Evolutionary conservation across 1,140 invertebrate genomes (phyloP).

Genomic region (Scaptomyza montana): DNA sequence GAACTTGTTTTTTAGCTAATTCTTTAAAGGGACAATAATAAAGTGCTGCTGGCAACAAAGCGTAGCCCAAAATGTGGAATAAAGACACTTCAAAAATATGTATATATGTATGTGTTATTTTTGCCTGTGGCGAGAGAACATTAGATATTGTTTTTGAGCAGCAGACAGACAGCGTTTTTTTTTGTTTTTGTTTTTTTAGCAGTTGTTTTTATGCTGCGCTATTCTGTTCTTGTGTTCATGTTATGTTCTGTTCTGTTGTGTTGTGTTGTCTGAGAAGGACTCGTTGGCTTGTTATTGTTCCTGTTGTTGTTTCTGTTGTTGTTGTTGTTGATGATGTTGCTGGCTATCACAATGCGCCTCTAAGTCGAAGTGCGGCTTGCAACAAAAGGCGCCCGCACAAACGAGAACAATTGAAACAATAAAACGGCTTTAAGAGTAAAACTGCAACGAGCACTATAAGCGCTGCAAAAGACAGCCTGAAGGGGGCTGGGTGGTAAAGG

Average conservation of each 20-base stretch:
- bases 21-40: constrained; percentile 57
- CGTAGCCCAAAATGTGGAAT: constrained; percentile 34
- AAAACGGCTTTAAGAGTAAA: constrained; percentile 69
- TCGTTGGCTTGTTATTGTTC: constrained; percentile 17
- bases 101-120: constrained; percentile 55
- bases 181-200: constrained; percentile 19
- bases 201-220: constrained; percentile 11
- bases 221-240: constrained; percentile 1
- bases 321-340: constrained; percentile 50
- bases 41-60: constrained; percentile 39
- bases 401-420: constrained; percentile 74
- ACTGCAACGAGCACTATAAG: constrained; percentile 10
- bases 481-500: not conserved
- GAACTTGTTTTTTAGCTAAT: constrained; percentile 73
- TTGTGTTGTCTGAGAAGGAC: constrained; percentile 41
- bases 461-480: not conserved
- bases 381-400: constrained; percentile 58
- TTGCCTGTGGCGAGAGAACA: constrained; percentile 66
- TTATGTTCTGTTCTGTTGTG: constrained; percentile 10
- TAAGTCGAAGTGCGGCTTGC: constrained; percentile 50
- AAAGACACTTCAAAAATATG: constrained; percentile 43
- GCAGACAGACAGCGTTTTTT: constrained; percentile 63
- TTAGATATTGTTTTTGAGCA: constrained; percentile 79
- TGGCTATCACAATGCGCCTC: constrained; percentile 59
- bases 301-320: constrained; percentile 44